phyloP scores from a whole-genome alignment of 2,113 vertebrate species.

The Mormyrus lacerda region DNA sequence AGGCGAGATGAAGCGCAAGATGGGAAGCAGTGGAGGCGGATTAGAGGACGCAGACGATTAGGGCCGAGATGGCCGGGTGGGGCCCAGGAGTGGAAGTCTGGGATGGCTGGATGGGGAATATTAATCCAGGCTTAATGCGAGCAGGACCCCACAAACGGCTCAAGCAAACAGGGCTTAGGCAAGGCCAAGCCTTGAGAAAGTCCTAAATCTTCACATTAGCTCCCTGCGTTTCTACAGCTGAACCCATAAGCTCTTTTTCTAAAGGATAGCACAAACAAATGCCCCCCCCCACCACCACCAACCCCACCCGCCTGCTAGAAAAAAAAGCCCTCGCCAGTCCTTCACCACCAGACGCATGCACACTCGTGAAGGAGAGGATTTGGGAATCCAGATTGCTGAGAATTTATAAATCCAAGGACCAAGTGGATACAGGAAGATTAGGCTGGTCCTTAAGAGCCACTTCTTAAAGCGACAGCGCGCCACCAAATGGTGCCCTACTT shows the following conservation, averaged over 20 bases:
- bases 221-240: slow-evolving; percentile 85
- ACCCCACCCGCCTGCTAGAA: slow-evolving; percentile 8
- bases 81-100: slow-evolving; percentile 68
- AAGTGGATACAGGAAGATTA: slow-evolving; percentile 77
- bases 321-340: slow-evolving; percentile 17
- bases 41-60: slow-evolving; percentile 79
- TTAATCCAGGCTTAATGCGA: slow-evolving; percentile 97
- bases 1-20: slow-evolving; percentile 81
- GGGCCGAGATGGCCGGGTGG: slow-evolving; percentile 52
- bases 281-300: slow-evolving; percentile 32
- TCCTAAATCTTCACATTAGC: slow-evolving; percentile 95
- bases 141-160: slow-evolving; percentile 85
- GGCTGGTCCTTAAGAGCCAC: slow-evolving; percentile 58
- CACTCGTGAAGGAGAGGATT: slow-evolving; percentile 71
- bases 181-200: slow-evolving; percentile 85
- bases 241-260: slow-evolving; percentile 92
- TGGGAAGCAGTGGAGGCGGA: slow-evolving; percentile 80
- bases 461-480: slow-evolving; percentile 70
- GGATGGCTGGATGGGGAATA: slow-evolving; percentile 84
- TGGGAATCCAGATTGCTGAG: slow-evolving; percentile 76
- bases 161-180: slow-evolving; percentile 86
- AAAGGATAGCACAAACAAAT: slow-evolving; percentile 90
- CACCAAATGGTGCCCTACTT: slow-evolving; percentile 59
- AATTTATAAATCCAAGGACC: slow-evolving; percentile 67
- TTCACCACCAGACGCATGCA: slow-evolving; percentile 10